These are phyloP conservation scores for Rhimphoctona megacephalus DNA, from an alignment of 2,888 invertebrate genomes.

Conservation along the genomic window DNA sequence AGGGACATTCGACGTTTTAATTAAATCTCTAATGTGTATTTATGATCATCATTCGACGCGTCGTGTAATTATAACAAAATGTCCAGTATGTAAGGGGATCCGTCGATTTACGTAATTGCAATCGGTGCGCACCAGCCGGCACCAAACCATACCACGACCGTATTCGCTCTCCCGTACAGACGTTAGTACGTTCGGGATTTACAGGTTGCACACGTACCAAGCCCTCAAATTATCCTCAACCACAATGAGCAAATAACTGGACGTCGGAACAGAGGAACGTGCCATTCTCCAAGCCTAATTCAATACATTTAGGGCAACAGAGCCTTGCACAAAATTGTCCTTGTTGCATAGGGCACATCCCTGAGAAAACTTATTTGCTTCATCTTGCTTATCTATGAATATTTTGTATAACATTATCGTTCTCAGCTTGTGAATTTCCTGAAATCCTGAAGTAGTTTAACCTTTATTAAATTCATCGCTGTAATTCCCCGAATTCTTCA, in stretches of 20 bases:
- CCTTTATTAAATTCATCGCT: background rate
- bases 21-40: constrained; percentile 36
- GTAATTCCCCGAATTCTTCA: background rate
- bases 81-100: constrained; percentile 47
- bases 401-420: constrained; percentile 12
- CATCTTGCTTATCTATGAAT: constrained; percentile 41
- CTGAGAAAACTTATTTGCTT: constrained; percentile 31
- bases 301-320: constrained; percentile 68
- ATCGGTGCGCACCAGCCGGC: constrained; percentile 54
- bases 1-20: background rate
- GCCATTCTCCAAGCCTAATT: constrained; percentile 65
- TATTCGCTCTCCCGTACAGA: constrained; percentile 50
- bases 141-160: constrained; percentile 19
- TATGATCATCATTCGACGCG: constrained; percentile 23
- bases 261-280: constrained; percentile 56
- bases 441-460: constrained; percentile 23
- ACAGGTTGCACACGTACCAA: constrained; percentile 61
- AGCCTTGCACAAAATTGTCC: constrained; percentile 60
- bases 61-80: constrained; percentile 41
- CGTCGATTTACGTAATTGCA: constrained; percentile 51
- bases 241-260: constrained; percentile 73
- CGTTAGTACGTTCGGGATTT: constrained; percentile 58
- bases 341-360: constrained; percentile 23
- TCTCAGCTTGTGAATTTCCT: constrained; percentile 28
- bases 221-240: constrained; percentile 68